Conservation (phyloP, 2,888 invertebrate genomes). For the Kryphioiulus occultus region DNA sequence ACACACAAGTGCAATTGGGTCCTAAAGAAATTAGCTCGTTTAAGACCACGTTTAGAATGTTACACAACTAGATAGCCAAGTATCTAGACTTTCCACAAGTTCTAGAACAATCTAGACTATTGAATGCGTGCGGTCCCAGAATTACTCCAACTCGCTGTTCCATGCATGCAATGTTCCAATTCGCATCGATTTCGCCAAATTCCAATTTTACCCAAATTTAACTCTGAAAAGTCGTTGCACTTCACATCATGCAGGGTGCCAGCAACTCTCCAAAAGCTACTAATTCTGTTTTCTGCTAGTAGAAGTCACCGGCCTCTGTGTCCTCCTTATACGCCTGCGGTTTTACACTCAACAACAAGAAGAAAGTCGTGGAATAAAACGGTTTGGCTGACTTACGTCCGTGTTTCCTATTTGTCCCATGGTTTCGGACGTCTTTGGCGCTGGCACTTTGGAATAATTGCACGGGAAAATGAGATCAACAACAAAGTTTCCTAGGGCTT, state of each 20-base stretch:
- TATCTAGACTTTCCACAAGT: too few species aligned
- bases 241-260: neutral
- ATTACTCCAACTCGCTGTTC: neutral
- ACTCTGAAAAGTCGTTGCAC: neutral
- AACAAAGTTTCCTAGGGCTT: slow-evolving; percentile 45
- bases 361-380: neutral
- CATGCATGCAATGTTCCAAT: too few species aligned
- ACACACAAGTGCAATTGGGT: too few species aligned
- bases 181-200: too few species aligned
- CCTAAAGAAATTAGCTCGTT: too few species aligned
- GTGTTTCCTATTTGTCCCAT: slow-evolving; percentile 45
- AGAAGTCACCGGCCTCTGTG: neutral
- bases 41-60: too few species aligned
- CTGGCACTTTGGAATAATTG: slow-evolving; percentile 44
- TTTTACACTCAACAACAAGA: neutral
- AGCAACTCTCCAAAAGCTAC: neutral
- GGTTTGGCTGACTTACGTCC: slow-evolving; percentile 31
- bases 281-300: neutral
- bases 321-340: neutral
- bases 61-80: too few species aligned
- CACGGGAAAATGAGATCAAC: slow-evolving; percentile 48
- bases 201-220: neutral
- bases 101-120: too few species aligned
- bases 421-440: slow-evolving; percentile 46
- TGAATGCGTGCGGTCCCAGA: too few species aligned